Conservation (phyloP, 2,888 invertebrate genomes). For the Vandiemenella viatica region DNA sequence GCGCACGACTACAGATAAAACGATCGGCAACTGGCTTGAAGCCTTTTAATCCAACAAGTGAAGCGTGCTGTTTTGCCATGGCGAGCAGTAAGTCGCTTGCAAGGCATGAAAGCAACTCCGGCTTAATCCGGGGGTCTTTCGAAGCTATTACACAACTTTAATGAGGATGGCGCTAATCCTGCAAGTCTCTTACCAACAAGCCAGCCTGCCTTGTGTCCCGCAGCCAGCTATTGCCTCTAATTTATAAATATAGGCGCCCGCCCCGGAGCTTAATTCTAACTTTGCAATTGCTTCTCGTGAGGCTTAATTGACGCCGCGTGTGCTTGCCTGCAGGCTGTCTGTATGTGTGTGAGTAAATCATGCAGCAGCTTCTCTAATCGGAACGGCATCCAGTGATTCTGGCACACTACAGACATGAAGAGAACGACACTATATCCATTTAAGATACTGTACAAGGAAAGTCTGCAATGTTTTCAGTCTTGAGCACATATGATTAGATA, state of each 20-base stretch:
- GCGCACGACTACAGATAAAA: not conserved
- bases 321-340: too few relatives aligned
- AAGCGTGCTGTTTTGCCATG: not conserved
- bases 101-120: not conserved
- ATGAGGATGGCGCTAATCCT: constrained; percentile 21
- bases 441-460: too few relatives aligned
- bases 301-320: not conserved
- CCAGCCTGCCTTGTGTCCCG: not conserved
- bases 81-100: not conserved
- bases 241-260: not conserved
- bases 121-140: constrained; percentile 24
- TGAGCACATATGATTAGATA: too few relatives aligned
- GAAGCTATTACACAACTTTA: constrained; percentile 32
- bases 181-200: too few relatives aligned
- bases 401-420: too few relatives aligned
- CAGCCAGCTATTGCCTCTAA: not conserved
- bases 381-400: too few relatives aligned
- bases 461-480: too few relatives aligned
- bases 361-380: too few relatives aligned
- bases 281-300: not conserved
- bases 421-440: too few relatives aligned
- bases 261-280: not conserved
- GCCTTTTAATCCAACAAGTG: not conserved
- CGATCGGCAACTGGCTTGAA: not conserved
- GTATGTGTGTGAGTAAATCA: too few relatives aligned